A percentile compares a stretch with the other conserved stretches of the same genome.
Conservation (phyloP, 2,888 invertebrate genomes). For the Ochropleura leucogaster region DNA sequence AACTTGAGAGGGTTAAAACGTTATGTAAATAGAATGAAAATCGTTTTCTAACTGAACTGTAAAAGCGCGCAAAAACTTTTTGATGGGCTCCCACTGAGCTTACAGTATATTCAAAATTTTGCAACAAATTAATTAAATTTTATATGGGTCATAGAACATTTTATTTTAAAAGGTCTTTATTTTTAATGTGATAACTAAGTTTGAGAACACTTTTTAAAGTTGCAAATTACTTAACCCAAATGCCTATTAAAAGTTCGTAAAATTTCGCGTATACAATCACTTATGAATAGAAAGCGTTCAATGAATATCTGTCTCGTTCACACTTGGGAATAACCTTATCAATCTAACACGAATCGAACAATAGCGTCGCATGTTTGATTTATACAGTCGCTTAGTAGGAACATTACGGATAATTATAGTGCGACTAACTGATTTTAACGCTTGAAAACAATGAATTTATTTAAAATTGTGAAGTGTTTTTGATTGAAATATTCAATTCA, state of each 20-base stretch:
- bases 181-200: not conserved
- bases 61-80: slow-evolving; percentile 84
- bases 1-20: slow-evolving; percentile 80
- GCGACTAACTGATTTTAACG: slow-evolving; percentile 79
- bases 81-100: slow-evolving; percentile 78
- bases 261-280: slow-evolving; percentile 80
- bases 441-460: slow-evolving; percentile 71
- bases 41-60: slow-evolving; percentile 82
- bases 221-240: slow-evolving; percentile 1
- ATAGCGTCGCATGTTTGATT: slow-evolving; percentile 90
- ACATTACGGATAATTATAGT: slow-evolving; percentile 90
- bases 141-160: not conserved
- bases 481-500: slow-evolving; percentile 25
- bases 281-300: slow-evolving; percentile 86
- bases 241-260: slow-evolving; percentile 63
- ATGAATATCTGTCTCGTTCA: slow-evolving; percentile 89
- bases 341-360: slow-evolving; percentile 91
- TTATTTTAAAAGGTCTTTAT: not conserved
- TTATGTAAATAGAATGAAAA: slow-evolving; percentile 84
- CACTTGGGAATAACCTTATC: slow-evolving; percentile 90
- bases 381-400: slow-evolving; percentile 90
- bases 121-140: slow-evolving; percentile 49
- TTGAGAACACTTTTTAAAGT: slow-evolving; percentile 6
- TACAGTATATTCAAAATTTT: slow-evolving; percentile 71
- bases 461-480: slow-evolving; percentile 35